phyloP scores from a whole-genome alignment of 1,140 invertebrate genomes.

The Penaeus vannamei region DNA sequence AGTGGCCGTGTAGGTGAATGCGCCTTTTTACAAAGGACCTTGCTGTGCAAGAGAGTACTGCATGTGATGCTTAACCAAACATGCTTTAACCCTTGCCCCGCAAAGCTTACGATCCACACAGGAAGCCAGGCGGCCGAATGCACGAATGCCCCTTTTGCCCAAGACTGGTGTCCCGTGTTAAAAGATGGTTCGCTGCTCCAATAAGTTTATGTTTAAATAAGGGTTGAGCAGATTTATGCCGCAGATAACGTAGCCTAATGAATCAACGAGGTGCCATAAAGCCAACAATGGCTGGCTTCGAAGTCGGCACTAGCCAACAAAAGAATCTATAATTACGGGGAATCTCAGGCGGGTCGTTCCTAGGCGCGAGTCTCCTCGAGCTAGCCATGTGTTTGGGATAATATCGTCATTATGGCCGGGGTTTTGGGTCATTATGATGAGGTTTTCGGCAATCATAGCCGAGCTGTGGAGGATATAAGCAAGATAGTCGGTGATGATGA shows the following conservation, averaged over 20 bases:
- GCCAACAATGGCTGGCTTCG: slow-evolving; percentile 62
- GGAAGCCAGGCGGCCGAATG: not conserved
- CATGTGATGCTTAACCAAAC: slow-evolving; percentile 65
- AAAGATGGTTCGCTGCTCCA: slow-evolving; percentile 66
- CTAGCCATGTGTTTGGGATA: slow-evolving; percentile 64
- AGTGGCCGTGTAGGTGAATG: slow-evolving; percentile 48
- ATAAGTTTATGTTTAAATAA: slow-evolving; percentile 68
- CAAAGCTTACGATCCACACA: slow-evolving; percentile 52
- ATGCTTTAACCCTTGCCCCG: slow-evolving; percentile 63
- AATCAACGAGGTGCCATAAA: slow-evolving; percentile 68
- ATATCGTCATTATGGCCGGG: slow-evolving; percentile 60
- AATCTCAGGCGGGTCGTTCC: slow-evolving; percentile 58
- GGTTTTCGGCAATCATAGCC: slow-evolving; percentile 32
- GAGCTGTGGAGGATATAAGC: no score
- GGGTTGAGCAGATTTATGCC: slow-evolving; percentile 66
- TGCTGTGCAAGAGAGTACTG: slow-evolving; percentile 61
- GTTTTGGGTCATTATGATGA: slow-evolving; percentile 44
- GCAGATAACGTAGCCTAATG: slow-evolving; percentile 66
- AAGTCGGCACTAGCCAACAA: slow-evolving; percentile 65
- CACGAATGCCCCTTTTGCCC: slow-evolving; percentile 60
- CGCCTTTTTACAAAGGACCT: slow-evolving; percentile 56
- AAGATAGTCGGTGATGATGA: no score
- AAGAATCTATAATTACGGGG: slow-evolving; percentile 67
- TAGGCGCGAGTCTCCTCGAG: slow-evolving; percentile 50
- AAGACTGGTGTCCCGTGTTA: slow-evolving; percentile 57